Evolutionary conservation across 2,113 vertebrate genomes (phyloP).

Genomic region (Tragelaphus buxtoni): DNA sequence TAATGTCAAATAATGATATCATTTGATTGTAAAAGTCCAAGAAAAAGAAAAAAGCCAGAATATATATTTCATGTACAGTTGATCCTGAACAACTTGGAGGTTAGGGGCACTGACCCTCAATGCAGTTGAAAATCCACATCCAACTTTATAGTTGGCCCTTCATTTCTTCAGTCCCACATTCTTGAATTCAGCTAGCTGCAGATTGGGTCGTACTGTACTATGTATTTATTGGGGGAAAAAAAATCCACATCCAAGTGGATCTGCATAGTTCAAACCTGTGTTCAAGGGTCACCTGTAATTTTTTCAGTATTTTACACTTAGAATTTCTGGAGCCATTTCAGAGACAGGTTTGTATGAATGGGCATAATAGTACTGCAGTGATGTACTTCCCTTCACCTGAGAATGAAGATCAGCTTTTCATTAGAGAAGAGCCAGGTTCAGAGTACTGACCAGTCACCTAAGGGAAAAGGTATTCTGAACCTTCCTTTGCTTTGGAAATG

Average conservation of each 20-base stretch:
- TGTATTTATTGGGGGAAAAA: neutral
- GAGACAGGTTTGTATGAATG: neutral
- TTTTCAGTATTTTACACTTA: neutral
- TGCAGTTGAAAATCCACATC: neutral
- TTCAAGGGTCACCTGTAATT: neutral
- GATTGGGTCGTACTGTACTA: neutral
- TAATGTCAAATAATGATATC: neutral
- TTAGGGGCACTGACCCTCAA: neutral
- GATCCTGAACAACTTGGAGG: neutral
- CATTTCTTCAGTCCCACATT: neutral
- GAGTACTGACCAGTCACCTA: conserved; percentile 22
- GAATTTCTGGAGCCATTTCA: neutral
- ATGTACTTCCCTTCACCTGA: neutral
- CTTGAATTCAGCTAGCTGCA: neutral
- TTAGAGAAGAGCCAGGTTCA: neutral
- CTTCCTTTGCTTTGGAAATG: neutral
- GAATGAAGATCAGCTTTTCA: neutral
- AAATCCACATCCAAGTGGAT: neutral
- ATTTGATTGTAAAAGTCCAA: neutral
- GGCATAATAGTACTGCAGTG: neutral
- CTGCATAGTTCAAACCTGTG: neutral
- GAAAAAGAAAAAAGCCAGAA: neutral
- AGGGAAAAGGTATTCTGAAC: conserved; percentile 35
- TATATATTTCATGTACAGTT: neutral
- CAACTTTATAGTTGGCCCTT: neutral